These are phyloP conservation scores for Phoebastria nigripes DNA, from an alignment of 2,797 vertebrate genomes.

Conservation along the genomic window DNA sequence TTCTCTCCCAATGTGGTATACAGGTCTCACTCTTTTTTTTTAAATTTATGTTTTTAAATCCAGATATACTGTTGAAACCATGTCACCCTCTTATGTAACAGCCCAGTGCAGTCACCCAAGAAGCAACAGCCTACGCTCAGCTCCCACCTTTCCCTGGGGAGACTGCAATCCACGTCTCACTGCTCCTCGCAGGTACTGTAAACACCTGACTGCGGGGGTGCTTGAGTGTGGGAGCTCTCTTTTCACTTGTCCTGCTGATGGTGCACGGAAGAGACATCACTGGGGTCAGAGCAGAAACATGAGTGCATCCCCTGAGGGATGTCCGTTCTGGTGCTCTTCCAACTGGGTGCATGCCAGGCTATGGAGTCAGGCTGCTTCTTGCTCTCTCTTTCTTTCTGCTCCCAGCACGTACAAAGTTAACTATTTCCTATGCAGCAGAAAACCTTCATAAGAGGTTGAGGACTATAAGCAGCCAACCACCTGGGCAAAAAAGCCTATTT, in stretches of 20 bases:
- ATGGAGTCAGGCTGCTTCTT: background rate
- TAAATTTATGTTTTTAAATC: background rate
- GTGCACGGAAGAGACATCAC: background rate
- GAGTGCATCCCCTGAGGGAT: background rate
- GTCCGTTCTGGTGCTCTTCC: background rate
- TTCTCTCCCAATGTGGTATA: background rate
- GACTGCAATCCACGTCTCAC: background rate
- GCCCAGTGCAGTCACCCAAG: background rate
- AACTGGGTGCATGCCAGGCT: background rate
- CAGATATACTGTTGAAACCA: background rate
- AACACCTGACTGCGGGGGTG: background rate
- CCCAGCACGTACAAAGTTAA: background rate
- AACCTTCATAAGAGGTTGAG: background rate
- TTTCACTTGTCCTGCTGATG: background rate
- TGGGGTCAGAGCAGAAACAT: background rate
- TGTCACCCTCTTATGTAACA: background rate
- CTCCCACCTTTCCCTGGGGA: background rate
- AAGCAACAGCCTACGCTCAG: background rate
- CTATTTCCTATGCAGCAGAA: background rate
- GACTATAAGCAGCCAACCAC: background rate
- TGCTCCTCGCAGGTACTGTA: background rate
- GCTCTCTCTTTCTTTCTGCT: background rate
- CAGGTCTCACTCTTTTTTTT: background rate
- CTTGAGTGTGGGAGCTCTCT: background rate
- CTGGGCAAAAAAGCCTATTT: background rate